Percentiles rank a stretch among this genome's conserved stretches.
These are phyloP conservation scores for Tiphia femorata DNA, from an alignment of 2,888 invertebrate genomes.

Conservation along the genomic window DNA sequence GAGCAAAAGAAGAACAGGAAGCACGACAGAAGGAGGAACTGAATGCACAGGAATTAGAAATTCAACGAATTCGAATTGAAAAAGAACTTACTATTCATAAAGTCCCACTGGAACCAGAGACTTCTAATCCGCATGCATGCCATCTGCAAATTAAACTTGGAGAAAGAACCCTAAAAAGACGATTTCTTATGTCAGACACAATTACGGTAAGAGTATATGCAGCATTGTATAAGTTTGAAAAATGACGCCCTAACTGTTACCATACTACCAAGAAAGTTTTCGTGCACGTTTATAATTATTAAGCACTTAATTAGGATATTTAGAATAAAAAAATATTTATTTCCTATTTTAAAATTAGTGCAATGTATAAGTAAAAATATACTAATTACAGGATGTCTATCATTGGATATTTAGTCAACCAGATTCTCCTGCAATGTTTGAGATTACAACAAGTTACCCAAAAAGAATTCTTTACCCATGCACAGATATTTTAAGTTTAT, in stretches of 20 bases:
- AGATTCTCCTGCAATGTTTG: constrained; percentile 91
- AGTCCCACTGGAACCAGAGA: constrained; percentile 83
- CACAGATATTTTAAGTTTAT: constrained; percentile 74
- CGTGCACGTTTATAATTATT: neutral
- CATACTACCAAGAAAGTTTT: neutral
- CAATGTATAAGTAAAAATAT: constrained; percentile 1
- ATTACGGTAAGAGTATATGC: constrained; percentile 78
- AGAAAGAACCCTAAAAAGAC: constrained; percentile 88
- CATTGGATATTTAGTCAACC: constrained; percentile 97
- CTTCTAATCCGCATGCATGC: constrained; percentile 78
- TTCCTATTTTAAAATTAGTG: neutral
- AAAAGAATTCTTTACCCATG: constrained; percentile 80
- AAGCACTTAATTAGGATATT: too few species aligned
- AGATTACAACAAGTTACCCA: constrained; percentile 96
- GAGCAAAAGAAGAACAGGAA: constrained; percentile 71
- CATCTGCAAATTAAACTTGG: constrained; percentile 92
- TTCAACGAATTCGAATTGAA: constrained; percentile 75
- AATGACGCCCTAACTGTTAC: too few species aligned
- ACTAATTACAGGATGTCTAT: constrained; percentile 82
- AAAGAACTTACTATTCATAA: constrained; percentile 77
- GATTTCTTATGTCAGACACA: constrained; percentile 86
- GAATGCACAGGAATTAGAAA: constrained; percentile 72
- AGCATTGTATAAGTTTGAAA: neutral
- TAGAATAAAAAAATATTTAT: too few species aligned
- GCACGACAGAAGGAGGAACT: constrained; percentile 70